phyloP scores from a whole-genome alignment of 2,888 invertebrate genomes.

The Iphiclides podalirius region DNA sequence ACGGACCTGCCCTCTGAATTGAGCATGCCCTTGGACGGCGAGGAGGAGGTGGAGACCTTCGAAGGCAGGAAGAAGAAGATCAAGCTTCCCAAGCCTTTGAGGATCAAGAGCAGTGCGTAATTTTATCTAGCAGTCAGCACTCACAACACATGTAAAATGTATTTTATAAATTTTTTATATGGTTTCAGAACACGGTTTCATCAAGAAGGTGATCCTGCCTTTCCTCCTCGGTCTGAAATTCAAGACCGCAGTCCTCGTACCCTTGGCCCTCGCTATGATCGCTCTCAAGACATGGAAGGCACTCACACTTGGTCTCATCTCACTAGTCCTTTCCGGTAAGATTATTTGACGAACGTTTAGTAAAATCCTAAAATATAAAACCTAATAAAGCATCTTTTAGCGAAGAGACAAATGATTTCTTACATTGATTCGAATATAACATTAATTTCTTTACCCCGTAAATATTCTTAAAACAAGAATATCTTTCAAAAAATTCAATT shows the following conservation, averaged over 20 bases:
- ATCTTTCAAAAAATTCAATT: no score
- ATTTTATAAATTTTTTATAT: slow-evolving; percentile 23
- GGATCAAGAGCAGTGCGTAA: slow-evolving; percentile 72
- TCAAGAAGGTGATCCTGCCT: slow-evolving; percentile 91
- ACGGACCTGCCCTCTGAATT: slow-evolving; percentile 83
- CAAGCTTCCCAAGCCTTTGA: slow-evolving; percentile 74
- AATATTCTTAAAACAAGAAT: no score
- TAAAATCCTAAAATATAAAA: no score
- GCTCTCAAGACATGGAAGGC: slow-evolving; percentile 95
- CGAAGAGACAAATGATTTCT: no score
- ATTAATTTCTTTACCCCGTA: no score
- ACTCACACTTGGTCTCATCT: slow-evolving; percentile 89
- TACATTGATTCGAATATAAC: no score
- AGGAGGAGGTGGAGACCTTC: slow-evolving; percentile 65
- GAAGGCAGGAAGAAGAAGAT: slow-evolving; percentile 76
- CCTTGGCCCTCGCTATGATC: slow-evolving; percentile 89
- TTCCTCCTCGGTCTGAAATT: slow-evolving; percentile 92
- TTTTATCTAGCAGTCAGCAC: background rate
- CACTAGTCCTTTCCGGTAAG: slow-evolving; percentile 88
- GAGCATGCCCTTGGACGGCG: slow-evolving; percentile 84
- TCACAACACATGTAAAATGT: no score
- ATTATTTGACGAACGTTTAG: no score
- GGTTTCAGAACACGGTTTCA: slow-evolving; percentile 87
- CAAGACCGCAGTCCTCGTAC: slow-evolving; percentile 91
- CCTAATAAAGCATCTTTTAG: no score